These are phyloP conservation scores for Neostethus bicornis DNA, from an alignment of 2,797 vertebrate species.

Conservation along the genomic window DNA sequence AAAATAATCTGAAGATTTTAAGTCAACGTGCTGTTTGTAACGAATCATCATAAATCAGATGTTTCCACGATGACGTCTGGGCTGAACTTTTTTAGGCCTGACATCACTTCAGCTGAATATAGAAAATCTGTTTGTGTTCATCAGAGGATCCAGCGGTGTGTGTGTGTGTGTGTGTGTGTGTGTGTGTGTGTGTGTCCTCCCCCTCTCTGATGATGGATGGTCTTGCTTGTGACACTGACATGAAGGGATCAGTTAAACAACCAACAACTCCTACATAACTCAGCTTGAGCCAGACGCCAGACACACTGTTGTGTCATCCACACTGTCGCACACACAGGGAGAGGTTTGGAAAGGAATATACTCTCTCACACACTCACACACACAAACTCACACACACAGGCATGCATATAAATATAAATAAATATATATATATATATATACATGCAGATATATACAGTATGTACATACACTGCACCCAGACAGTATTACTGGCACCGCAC, in stretches of 20 bases:
- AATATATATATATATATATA: too few relatives aligned
- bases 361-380: conserved; percentile 41
- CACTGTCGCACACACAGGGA: conserved; percentile 45
- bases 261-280: conserved; percentile 76
- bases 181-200: too few relatives aligned
- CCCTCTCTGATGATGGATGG: conserved; percentile 72
- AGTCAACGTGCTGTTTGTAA: background rate
- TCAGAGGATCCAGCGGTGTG: conserved; percentile 48
- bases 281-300: conserved; percentile 67
- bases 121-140: conserved; percentile 51
- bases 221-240: conserved; percentile 72
- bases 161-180: too few relatives aligned
- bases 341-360: conserved; percentile 62
- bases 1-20: background rate
- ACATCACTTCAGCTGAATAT: conserved; percentile 54
- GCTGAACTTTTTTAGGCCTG: conserved; percentile 54
- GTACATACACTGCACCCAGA: too few relatives aligned
- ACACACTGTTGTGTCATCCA: conserved; percentile 66
- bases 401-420: conserved; percentile 35
- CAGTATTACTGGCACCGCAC: too few relatives aligned
- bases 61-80: conserved; percentile 48
- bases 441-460: too few relatives aligned
- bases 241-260: conserved; percentile 76
- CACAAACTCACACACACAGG: conserved; percentile 48
- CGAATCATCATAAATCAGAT: background rate